Base-by-base conservation (phyloP, 1,140 invertebrate species). In the Psilanteris sp. region DNA sequence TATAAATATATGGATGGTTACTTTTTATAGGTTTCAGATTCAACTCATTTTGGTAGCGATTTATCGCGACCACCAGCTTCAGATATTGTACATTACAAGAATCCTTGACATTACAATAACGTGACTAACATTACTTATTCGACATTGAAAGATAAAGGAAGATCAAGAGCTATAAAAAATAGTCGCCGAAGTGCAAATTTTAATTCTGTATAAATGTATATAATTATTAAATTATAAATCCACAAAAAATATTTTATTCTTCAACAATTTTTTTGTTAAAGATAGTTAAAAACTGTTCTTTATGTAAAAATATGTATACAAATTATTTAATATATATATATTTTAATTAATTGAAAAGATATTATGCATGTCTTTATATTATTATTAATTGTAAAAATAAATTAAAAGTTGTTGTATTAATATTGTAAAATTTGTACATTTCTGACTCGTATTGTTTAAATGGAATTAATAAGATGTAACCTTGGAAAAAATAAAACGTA, bases 61-160 rank as follows among this genome's bases (percentile, higher is more conserved):
- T 74, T 85, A 26, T 78, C 80, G 26, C 68, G 74, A 20, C 78
- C 79, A 39, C 62, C 81, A 20, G 66, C 83, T 41, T 77, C 82
- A 1, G 79, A 81, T 27, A 77, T 83, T n/a, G 80, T 84, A 9
- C 81, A 84, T 76, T 87, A 85, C 32, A 87, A 86, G 46, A 81
- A 81, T 78, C 77, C 83, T 77, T 83, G 77, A 87, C 79, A 73
- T 41, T 68, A 61, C 50, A 44, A 74, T 18, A 77, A 70, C 44
- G 66, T 48, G 31, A 48, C 43, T 10, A 66, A 71, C 22, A 14
- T 41, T 15, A 11, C 48, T 9, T 74, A 74, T 37, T 10, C 26
- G 4, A 5, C 16, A 9, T 3, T 59, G 8, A 78, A 78, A 68
- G 64, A 66, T 26, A 78, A 75, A 50, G 52, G 29, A 27, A 43